These are phyloP conservation scores for Zosterops lateralis DNA, from an alignment of 2,113 vertebrate genomes.

Conservation along the genomic window DNA sequence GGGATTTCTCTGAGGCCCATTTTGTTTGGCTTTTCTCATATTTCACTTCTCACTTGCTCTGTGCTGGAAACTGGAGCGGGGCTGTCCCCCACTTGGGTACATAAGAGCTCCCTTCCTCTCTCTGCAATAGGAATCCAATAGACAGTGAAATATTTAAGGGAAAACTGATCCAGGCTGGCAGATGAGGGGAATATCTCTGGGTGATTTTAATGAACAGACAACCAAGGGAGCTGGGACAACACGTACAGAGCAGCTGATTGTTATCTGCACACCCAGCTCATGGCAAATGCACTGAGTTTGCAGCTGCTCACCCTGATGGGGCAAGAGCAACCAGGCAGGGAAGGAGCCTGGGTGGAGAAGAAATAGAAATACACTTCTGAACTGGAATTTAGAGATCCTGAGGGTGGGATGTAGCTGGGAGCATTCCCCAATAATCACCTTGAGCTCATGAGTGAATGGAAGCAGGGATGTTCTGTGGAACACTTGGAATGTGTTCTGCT, in stretches of 20 bases:
- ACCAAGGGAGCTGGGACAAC: not conserved
- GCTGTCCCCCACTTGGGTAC: not conserved
- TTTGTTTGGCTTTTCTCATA: not conserved
- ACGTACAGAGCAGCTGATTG: not conserved
- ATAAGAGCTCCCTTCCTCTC: not conserved
- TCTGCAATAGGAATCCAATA: not conserved
- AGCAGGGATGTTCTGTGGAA: not conserved
- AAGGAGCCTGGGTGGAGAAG: not conserved
- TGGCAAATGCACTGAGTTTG: not conserved
- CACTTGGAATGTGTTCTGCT: not conserved
- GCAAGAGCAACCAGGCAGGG: not conserved
- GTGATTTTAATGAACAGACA: conserved; percentile 6
- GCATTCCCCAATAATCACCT: not conserved
- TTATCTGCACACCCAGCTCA: not conserved
- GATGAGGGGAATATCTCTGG: not conserved
- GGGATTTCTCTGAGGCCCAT: not conserved
- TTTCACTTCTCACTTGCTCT: not conserved
- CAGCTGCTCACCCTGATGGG: not conserved
- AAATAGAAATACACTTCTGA: not conserved
- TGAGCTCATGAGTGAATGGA: not conserved
- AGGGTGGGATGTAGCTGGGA: not conserved
- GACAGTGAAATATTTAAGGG: conserved; percentile 11
- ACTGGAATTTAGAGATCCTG: not conserved
- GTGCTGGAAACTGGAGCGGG: not conserved
- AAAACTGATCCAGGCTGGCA: conserved; percentile 24